Percentiles rank a stretch among this genome's conserved stretches.
These are phyloP conservation scores for Monomorium pharaonis DNA, from an alignment of 1,140 invertebrate species.

Conservation along the genomic window DNA sequence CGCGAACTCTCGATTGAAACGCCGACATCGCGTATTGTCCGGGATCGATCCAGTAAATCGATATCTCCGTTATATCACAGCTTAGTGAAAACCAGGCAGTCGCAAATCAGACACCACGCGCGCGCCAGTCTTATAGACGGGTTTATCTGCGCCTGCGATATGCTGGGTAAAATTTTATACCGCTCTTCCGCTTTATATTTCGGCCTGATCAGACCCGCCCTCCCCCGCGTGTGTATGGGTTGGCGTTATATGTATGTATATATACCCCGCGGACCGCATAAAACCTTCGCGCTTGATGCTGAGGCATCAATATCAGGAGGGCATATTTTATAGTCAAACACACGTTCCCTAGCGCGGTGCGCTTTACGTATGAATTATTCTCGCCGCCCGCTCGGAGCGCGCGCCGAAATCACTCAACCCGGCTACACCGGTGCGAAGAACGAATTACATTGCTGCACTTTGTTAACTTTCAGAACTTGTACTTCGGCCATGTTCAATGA, in stretches of 20 bases:
- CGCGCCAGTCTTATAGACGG: slow-evolving; percentile 5
- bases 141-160: slow-evolving; percentile 36
- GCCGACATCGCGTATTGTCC: background rate
- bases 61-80: slow-evolving; percentile 32
- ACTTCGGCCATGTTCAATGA: background rate
- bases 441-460: slow-evolving; percentile 59
- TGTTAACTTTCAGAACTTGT: slow-evolving; percentile 9
- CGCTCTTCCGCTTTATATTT: slow-evolving; percentile 38
- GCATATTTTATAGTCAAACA: slow-evolving; percentile 66
- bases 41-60: slow-evolving; percentile 7
- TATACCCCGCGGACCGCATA: slow-evolving; percentile 41
- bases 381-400: slow-evolving; percentile 72
- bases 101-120: slow-evolving; percentile 22
- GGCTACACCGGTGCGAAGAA: slow-evolving; percentile 57
- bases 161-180: slow-evolving; percentile 64
- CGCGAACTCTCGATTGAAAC: slow-evolving; percentile 27
- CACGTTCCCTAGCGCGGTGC: slow-evolving; percentile 42
- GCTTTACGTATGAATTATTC: slow-evolving; percentile 79
- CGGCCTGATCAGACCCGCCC: slow-evolving; percentile 54
- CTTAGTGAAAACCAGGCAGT: slow-evolving; percentile 31
- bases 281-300: slow-evolving; percentile 51
- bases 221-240: background rate
- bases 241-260: background rate
- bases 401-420: slow-evolving; percentile 77
- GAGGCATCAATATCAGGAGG: slow-evolving; percentile 64